Evolutionary conservation across 2,888 invertebrate species (phyloP).

Genomic region (Patella caerulea): DNA sequence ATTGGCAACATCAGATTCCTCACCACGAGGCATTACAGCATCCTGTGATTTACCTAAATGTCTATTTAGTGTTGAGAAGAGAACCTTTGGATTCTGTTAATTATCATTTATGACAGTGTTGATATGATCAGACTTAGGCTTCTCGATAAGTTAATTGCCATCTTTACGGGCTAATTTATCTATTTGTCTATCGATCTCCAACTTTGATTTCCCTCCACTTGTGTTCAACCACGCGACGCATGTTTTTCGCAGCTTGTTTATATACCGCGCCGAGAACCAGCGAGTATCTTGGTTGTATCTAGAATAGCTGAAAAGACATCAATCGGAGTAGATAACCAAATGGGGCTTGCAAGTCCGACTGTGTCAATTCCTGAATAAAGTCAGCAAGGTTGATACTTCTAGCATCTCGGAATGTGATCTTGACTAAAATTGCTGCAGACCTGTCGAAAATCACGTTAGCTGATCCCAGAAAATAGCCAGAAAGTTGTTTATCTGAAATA

Average conservation of each 20-base stretch:
- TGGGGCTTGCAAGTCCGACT: neutral
- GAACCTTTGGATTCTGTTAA: too few relatives aligned
- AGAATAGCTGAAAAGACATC: neutral
- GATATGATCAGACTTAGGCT: too few relatives aligned
- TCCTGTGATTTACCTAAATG: too few relatives aligned
- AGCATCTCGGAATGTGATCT: neutral
- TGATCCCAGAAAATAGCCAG: neutral
- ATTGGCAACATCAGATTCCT: too few relatives aligned
- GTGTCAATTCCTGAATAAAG: too few relatives aligned
- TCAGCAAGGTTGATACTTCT: neutral
- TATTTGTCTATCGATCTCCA: neutral
- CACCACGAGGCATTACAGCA: too few relatives aligned
- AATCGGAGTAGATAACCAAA: neutral
- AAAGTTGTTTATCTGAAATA: neutral
- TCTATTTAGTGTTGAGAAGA: too few relatives aligned
- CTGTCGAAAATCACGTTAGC: neutral
- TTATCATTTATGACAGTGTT: too few relatives aligned
- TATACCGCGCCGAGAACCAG: neutral
- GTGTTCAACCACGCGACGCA: neutral
- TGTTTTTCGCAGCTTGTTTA: neutral
- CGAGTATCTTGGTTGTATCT: neutral
- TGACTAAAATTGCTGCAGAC: neutral
- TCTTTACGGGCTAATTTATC: neutral
- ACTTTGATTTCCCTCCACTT: neutral
- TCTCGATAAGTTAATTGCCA: too few relatives aligned